phyloP scores from a whole-genome alignment of 2,113 vertebrate species.

The Pomatorhinus ruficollis region DNA sequence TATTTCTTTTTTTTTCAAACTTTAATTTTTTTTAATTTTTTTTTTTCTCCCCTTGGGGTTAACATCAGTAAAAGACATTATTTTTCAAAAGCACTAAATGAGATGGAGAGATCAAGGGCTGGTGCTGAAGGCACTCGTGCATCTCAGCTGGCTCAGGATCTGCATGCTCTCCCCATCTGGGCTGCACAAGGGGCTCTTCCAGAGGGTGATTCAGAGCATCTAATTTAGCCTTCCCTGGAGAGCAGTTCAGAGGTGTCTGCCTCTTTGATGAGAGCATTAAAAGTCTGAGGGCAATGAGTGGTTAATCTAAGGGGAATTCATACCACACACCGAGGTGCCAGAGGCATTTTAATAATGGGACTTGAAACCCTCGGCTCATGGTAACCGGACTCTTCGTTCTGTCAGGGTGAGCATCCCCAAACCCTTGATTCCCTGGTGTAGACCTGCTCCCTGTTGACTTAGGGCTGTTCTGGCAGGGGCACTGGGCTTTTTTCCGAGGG shows the following conservation, averaged over 20 bases:
- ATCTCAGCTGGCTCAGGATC: not conserved
- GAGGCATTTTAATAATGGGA: slow-evolving; percentile 31
- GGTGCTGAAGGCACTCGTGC: not conserved
- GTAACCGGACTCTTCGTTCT: not conserved
- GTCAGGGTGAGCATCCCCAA: not conserved
- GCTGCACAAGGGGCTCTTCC: slow-evolving; percentile 16
- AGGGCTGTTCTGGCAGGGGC: not conserved
- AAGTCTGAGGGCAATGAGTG: slow-evolving; percentile 49
- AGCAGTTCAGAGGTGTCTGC: slow-evolving; percentile 44
- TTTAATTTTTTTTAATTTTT: not conserved
- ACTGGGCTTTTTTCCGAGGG: not conserved
- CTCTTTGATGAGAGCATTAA: slow-evolving; percentile 54
- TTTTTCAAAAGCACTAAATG: not conserved
- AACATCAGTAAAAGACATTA: not conserved
- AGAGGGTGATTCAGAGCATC: slow-evolving; percentile 19
- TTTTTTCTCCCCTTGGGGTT: not conserved
- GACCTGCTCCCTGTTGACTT: not conserved
- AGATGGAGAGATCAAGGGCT: not conserved
- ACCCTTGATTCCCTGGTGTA: not conserved
- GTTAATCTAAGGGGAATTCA: slow-evolving; percentile 66
- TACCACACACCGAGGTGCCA: slow-evolving; percentile 47
- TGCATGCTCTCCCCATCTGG: not conserved
- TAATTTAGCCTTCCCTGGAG: slow-evolving; percentile 36
- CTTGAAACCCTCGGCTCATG: slow-evolving; percentile 30
- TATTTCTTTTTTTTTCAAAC: too few relatives aligned